A percentile compares a stretch with the other conserved stretches of the same genome.
Conservation (phyloP, 2,113 vertebrate species). For the Anser cygnoides region DNA sequence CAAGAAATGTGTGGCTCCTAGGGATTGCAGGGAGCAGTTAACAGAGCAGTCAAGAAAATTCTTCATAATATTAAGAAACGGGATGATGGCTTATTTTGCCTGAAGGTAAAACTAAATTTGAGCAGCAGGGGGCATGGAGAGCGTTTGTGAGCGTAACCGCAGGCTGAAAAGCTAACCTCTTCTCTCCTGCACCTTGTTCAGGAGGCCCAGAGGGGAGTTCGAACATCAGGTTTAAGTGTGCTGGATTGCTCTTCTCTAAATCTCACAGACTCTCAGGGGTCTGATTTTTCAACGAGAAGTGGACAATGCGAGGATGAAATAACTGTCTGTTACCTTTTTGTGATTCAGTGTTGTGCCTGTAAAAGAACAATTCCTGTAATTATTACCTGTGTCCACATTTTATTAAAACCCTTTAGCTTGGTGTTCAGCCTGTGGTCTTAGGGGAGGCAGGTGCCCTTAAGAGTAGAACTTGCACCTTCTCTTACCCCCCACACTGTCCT, state of each 20-base stretch:
- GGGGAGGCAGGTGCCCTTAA: neutral
- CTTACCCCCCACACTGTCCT: neutral
- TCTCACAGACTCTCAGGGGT: neutral
- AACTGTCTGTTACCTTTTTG: neutral
- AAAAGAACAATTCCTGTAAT: neutral
- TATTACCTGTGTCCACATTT: neutral
- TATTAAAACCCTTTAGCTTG: neutral
- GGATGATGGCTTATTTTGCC: neutral
- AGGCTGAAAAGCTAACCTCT: neutral
- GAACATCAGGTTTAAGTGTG: neutral
- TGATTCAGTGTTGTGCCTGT: neutral
- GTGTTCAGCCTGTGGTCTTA: neutral
- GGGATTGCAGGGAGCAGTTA: neutral
- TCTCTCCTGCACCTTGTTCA: neutral
- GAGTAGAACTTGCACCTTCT: neutral
- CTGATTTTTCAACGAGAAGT: neutral
- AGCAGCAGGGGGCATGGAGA: constrained; percentile 43
- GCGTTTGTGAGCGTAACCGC: neutral
- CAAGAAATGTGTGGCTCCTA: neutral
- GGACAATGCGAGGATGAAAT: neutral
- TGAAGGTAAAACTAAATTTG: constrained; percentile 35
- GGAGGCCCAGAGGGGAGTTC: neutral
- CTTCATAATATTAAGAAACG: neutral
- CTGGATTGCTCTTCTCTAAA: constrained; percentile 5
- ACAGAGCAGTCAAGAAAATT: neutral